These are phyloP conservation scores for Nycticryphes semicollaris DNA, from an alignment of 2,113 vertebrate genomes.

Conservation along the genomic window DNA sequence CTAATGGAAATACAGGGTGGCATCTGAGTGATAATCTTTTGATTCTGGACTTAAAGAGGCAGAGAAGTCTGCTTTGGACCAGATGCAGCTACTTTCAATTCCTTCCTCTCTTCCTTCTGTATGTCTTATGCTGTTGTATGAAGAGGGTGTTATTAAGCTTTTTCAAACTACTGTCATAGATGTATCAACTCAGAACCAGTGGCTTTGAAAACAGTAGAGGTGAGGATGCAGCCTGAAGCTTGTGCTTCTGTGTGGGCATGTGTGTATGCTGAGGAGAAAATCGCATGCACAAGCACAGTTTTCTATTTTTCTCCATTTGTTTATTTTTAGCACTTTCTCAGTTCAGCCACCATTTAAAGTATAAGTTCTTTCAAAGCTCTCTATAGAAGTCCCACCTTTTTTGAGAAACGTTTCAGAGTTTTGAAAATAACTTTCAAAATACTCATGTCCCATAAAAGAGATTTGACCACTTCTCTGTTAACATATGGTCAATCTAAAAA, in stretches of 20 bases:
- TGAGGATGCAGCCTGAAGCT: not conserved
- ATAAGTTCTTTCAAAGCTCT: not conserved
- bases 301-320: not conserved
- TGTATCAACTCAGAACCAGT: accelerated
- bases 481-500: not conserved
- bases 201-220: not conserved
- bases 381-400: not conserved
- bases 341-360: not conserved
- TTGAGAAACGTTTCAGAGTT: not conserved
- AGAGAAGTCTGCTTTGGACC: not conserved
- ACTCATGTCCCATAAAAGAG: not conserved
- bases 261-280: not conserved
- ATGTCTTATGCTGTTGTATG: not conserved
- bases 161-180: not conserved
- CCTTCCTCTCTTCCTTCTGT: not conserved
- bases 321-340: not conserved
- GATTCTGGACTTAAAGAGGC: not conserved
- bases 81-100: not conserved
- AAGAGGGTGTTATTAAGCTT: not conserved
- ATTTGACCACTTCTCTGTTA: slow-evolving; percentile 13
- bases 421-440: not conserved
- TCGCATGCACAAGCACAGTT: accelerated
- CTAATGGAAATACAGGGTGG: not conserved
- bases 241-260: not conserved
- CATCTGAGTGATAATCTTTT: not conserved